Evolutionary conservation across 1,140 invertebrate genomes (phyloP), one percentile per base, ranked within the genome.

Genomic region (Hestina assimilis): DNA sequence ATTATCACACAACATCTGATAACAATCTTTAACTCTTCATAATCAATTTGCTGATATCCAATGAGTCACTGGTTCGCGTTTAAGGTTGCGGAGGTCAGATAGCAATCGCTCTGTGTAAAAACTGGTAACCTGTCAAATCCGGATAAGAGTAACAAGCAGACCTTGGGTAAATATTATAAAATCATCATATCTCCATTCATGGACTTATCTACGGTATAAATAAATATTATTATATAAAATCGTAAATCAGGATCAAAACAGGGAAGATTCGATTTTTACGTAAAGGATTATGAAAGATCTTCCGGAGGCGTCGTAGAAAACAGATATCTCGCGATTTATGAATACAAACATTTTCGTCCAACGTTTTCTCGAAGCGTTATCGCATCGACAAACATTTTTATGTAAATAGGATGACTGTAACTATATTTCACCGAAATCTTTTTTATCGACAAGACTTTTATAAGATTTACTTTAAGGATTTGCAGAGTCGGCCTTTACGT

Each of bases 381-480:
- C 58, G 17, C 40, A 50, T 61, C 35, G 38, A 23, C 59, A 55
- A 61, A 61, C 38, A 46, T 50, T 48, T 38, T 48, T 60, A 60
- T 60, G 58, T 51, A 59, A 59, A 59, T 59, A 52, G 23, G 50
- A 47, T 41, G 42, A 40, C 41, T 52, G 48, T 53, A 46, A 57
- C 54, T 57, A 57, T 57, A 53, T 59, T 59, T 59, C 14, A 46
- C 19, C 3, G 29, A 33, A 53, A 59, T 47, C 57, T 53, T 59
- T 56, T 56, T 59, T 59, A 59, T 59, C 57, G 42, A 11, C 29
- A 38, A 19, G 31, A 35, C 28, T 26, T 41, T 53, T 41, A 41
- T 53, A 46, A 24, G 41, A 53, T 53, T 53, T 14, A 31, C 12
- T 19, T 48, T 9, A 15, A 26, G 31, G 41, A 42, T 42, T 38